Conservation (phyloP, 2,888 invertebrate species). For the Coelinius sp. region DNA sequence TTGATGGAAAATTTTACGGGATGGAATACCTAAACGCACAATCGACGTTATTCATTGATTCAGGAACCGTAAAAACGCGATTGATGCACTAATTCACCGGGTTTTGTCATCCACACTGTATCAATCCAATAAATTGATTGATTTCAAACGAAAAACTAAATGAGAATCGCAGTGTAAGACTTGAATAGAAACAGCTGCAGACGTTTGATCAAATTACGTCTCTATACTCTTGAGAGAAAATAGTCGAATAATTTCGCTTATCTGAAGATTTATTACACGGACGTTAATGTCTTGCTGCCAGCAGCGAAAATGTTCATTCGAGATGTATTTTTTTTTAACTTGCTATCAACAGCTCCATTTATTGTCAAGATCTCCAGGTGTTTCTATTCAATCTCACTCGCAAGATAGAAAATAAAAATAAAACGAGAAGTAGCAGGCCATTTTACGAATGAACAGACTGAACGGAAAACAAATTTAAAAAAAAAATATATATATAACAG, state of each 20-base stretch:
- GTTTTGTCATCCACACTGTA: conserved; percentile 1
- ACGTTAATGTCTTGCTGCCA: conserved; percentile 38
- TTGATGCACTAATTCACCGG: background rate
- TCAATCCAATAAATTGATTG: background rate
- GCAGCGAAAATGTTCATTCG: conserved; percentile 41
- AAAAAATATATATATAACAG: conserved; percentile 34
- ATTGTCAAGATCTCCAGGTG: background rate
- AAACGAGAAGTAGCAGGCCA: conserved; percentile 59
- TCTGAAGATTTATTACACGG: background rate
- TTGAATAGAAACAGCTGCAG: background rate
- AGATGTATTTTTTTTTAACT: background rate
- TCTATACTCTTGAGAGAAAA: background rate
- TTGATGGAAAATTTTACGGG: background rate
- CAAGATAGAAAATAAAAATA: conserved; percentile 53
- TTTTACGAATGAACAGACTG: conserved; percentile 55
- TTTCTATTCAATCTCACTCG: conserved; percentile 25
- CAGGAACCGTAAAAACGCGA: background rate
- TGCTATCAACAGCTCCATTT: background rate
- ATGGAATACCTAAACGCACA: background rate
- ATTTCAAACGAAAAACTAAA: background rate
- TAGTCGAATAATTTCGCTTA: background rate
- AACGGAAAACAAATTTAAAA: conserved; percentile 43
- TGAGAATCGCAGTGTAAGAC: background rate
- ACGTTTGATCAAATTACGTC: background rate
- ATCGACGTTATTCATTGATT: background rate